These are phyloP conservation scores for Pseudocheirus occidentalis DNA, from an alignment of 2,797 vertebrate genomes.

Conservation along the genomic window DNA sequence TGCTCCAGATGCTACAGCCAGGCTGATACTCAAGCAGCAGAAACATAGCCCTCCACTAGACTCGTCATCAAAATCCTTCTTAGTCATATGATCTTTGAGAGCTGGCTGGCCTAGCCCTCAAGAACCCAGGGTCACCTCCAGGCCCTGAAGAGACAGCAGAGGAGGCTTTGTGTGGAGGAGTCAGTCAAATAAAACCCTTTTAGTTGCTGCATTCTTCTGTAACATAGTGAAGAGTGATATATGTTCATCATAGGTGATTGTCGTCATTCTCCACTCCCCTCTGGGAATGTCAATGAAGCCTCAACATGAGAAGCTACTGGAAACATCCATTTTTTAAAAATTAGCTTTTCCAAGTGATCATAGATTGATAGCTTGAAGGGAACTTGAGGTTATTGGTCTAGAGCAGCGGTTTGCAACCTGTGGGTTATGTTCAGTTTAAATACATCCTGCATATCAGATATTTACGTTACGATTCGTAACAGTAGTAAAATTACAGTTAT, in stretches of 20 bases:
- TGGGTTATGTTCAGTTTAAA: no score
- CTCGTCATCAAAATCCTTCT: neutral
- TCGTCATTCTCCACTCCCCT: neutral
- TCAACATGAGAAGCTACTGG: neutral
- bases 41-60: neutral
- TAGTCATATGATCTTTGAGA: neutral
- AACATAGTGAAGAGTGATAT: neutral
- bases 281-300: neutral
- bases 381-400: neutral
- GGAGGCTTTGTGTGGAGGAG: neutral
- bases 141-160: neutral
- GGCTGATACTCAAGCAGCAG: neutral
- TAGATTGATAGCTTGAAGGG: neutral
- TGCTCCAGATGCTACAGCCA: neutral
- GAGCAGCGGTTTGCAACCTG: no score
- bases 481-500: no score
- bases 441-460: no score
- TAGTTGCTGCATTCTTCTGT: neutral
- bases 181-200: neutral
- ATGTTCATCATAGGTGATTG: neutral
- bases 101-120: neutral
- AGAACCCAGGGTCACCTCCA: neutral
- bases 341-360: neutral
- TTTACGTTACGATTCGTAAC: no score
- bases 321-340: neutral